Percentiles rank a stretch among this genome's conserved stretches.
Conservation (phyloP, 2,888 invertebrate genomes). For the Caradrina kadenii region DNA sequence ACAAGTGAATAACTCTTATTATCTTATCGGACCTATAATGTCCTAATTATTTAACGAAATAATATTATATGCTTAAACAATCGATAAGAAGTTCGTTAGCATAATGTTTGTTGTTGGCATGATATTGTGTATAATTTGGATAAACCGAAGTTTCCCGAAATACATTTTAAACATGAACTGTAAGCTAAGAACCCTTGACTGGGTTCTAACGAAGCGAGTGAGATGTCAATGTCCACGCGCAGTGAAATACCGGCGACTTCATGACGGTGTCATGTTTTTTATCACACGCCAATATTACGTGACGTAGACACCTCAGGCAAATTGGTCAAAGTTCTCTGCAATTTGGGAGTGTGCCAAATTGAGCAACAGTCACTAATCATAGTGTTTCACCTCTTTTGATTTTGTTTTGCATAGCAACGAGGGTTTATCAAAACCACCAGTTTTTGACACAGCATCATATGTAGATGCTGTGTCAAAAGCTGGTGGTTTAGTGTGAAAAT, state of each 20-base stretch:
- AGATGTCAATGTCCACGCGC: conserved; percentile 52
- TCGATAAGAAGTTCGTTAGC: conserved; percentile 36
- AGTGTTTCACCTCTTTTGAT: conserved; percentile 59
- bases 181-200: conserved; percentile 24
- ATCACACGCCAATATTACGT: conserved; percentile 56
- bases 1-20: conserved; percentile 38
- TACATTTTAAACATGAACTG: conserved; percentile 36
- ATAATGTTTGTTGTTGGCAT: conserved; percentile 16
- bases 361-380: conserved; percentile 68
- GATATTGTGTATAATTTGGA: conserved; percentile 12
- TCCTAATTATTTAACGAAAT: conserved; percentile 44
- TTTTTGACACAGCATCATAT: too few relatives aligned
- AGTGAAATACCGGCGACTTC: conserved; percentile 39
- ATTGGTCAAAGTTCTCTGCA: conserved; percentile 73
- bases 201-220: conserved; percentile 32
- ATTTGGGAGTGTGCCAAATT: conserved; percentile 74
- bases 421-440: conserved; percentile 28
- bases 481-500: conserved; percentile 21
- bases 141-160: conserved; percentile 8
- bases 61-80: conserved; percentile 31
- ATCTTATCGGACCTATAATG: conserved; percentile 40
- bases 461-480: conserved; percentile 19
- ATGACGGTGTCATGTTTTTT: conserved; percentile 49
- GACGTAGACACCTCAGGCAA: conserved; percentile 61
- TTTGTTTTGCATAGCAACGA: conserved; percentile 47